Evolutionary conservation across 2,113 vertebrate genomes (phyloP).

Genomic region (Nipponia nippon): DNA sequence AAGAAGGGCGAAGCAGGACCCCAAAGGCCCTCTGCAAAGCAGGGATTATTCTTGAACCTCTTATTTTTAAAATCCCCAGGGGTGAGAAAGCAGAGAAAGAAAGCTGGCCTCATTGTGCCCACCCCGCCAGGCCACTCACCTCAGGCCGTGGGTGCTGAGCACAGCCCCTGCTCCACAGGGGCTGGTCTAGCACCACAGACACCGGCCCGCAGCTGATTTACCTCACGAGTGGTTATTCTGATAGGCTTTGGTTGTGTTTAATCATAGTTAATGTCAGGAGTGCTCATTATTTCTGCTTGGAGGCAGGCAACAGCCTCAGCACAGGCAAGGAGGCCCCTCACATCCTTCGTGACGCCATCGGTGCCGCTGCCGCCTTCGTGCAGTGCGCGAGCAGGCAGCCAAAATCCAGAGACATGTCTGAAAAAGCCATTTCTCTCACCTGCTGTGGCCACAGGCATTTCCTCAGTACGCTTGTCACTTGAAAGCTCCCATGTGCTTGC

Average conservation of each 20-base stretch:
- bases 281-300: constrained; percentile 1
- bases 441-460: background rate
- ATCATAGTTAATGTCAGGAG: background rate
- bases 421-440: background rate
- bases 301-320: background rate
- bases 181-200: background rate
- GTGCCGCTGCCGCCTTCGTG: fast-evolving
- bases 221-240: background rate
- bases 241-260: background rate
- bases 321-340: background rate
- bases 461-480: background rate
- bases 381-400: fast-evolving
- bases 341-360: background rate
- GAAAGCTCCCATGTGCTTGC: background rate
- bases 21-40: background rate
- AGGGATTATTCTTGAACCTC: background rate
- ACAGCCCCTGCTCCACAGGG: fast-evolving
- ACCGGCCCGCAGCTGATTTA: fast-evolving
- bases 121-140: fast-evolving
- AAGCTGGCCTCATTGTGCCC: background rate
- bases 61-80: background rate
- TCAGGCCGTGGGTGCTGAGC: fast-evolving
- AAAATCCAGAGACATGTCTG: background rate
- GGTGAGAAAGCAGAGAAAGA: background rate
- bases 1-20: background rate